Conservation (phyloP, 2,113 vertebrate species). For the western clawed frog (Xenopus tropicalis) region DNA sequence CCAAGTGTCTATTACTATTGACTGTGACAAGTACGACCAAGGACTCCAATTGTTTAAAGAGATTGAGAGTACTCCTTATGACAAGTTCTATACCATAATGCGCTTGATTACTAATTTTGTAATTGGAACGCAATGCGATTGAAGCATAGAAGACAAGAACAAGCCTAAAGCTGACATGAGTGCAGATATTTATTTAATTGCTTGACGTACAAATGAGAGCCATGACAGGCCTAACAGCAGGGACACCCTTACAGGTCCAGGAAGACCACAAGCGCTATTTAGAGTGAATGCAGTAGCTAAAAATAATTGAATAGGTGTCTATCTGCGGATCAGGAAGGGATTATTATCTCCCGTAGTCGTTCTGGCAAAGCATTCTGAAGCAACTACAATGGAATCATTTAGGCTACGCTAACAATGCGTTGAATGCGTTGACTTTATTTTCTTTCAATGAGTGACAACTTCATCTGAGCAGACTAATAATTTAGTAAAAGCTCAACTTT, state of each 20-base stretch:
- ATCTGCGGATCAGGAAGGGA: conserved; percentile 11
- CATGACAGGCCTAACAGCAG: conserved; percentile 20
- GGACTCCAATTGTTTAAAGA: neutral
- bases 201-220: conserved; percentile 4
- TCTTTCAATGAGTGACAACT: too few relatives aligned
- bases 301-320: conserved; percentile 28
- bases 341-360: conserved; percentile 21
- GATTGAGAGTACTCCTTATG: neutral
- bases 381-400: conserved; percentile 2
- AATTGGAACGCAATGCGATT: neutral
- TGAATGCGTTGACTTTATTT: too few relatives aligned
- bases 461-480: too few relatives aligned
- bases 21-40: conserved; percentile 1
- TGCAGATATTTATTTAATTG: conserved; percentile 18
- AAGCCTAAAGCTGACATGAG: conserved; percentile 1
- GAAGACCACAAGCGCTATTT: neutral
- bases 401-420: neutral
- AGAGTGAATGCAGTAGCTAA: neutral
- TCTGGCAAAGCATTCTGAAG: conserved; percentile 3
- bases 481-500: too few relatives aligned
- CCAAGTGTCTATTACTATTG: neutral
- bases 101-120: conserved; percentile 12
- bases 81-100: conserved; percentile 12
- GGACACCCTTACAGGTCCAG: conserved; percentile 1
- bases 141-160: neutral